Conservation (phyloP, 1,140 invertebrate species). For the Oscheius sp. region DNA sequence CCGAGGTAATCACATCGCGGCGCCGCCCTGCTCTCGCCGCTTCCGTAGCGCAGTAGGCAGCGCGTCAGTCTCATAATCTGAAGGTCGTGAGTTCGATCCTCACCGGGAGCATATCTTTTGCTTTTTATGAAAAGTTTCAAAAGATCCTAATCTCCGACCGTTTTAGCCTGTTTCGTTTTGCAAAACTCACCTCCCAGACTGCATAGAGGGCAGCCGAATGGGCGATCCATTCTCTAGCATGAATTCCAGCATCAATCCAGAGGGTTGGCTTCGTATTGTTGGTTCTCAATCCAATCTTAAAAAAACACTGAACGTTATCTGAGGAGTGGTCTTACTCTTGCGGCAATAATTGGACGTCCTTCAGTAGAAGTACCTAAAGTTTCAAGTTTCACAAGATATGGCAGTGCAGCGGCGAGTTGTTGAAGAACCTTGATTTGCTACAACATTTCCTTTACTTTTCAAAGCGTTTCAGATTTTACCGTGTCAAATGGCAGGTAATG, state of each 20-base stretch:
- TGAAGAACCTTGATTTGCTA: slow-evolving; percentile 12
- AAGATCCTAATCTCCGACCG: neutral
- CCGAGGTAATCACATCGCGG: neutral
- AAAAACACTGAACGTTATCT: neutral
- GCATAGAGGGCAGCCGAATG: slow-evolving; percentile 52
- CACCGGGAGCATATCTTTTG: slow-evolving; percentile 65
- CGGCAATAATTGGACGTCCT: neutral
- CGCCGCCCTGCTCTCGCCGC: neutral
- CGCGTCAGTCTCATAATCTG: slow-evolving; percentile 92
- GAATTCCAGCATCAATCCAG: slow-evolving; percentile 59
- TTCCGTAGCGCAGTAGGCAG: slow-evolving; percentile 36
- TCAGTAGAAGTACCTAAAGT: neutral
- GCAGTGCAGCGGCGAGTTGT: neutral
- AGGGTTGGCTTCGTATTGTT: slow-evolving; percentile 32
- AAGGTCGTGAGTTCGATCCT: slow-evolving; percentile 94
- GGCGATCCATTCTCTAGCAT: slow-evolving; percentile 61
- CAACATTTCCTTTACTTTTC: neutral
- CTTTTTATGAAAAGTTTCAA: neutral
- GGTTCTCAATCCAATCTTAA: neutral
- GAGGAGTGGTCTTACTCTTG: neutral
- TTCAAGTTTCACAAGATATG: neutral
- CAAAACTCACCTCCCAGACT: slow-evolving; percentile 32
- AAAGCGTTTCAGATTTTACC: neutral
- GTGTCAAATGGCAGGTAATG: slow-evolving; percentile 6
- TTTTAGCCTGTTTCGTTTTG: neutral